Evolutionary conservation across 2,797 vertebrate species (phyloP).

Genomic region (Amphiprion clarkii): DNA sequence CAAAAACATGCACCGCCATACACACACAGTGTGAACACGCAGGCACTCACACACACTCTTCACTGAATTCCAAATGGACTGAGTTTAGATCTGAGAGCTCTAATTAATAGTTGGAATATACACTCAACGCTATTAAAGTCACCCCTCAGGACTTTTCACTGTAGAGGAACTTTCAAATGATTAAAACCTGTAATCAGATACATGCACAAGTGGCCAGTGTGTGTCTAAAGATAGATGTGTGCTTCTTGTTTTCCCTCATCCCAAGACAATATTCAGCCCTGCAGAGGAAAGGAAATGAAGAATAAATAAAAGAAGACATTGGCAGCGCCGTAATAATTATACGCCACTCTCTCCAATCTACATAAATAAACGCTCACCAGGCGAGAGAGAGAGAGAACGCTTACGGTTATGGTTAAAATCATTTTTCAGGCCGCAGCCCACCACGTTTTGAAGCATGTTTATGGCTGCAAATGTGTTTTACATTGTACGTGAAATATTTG

Average conservation of each 20-base stretch:
- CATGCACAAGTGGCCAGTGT: conserved; percentile 44
- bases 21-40: neutral
- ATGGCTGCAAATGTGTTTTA: conserved; percentile 83
- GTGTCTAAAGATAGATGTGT: conserved; percentile 76
- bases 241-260: conserved; percentile 64
- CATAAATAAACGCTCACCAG: conserved; percentile 84
- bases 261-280: conserved; percentile 70
- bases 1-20: conserved; percentile 9
- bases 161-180: conserved; percentile 64
- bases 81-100: conserved; percentile 50
- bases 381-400: conserved; percentile 50
- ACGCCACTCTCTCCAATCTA: conserved; percentile 85
- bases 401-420: conserved; percentile 82
- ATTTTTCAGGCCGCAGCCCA: conserved; percentile 79
- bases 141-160: conserved; percentile 56
- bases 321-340: conserved; percentile 81
- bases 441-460: conserved; percentile 80
- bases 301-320: conserved; percentile 85
- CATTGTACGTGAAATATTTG: conserved; percentile 86
- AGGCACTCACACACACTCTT: conserved; percentile 15
- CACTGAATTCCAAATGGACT: conserved; percentile 42
- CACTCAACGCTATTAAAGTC: conserved; percentile 45
- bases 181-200: conserved; percentile 72
- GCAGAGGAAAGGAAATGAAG: conserved; percentile 75
- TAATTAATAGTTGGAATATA: conserved; percentile 65